A percentile compares a stretch with the other conserved stretches of the same genome.
Evolutionary conservation across 2,888 invertebrate species (phyloP).

Genomic region (Coremacera marginata): DNA sequence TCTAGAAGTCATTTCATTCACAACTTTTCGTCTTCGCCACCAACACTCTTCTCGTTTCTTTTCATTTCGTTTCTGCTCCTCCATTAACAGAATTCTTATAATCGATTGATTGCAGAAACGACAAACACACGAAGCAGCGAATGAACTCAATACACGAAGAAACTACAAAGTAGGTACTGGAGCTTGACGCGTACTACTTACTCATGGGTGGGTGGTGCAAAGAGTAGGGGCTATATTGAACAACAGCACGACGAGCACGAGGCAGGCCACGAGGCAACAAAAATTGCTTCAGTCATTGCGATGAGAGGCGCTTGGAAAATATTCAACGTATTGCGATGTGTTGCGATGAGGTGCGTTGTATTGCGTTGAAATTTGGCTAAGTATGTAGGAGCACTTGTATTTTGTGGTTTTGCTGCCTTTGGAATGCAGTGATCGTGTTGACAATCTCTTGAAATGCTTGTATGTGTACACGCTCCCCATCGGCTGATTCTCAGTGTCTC

Average conservation of each 20-base stretch:
- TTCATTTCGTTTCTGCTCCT: constrained; percentile 40
- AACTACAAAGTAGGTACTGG: background rate
- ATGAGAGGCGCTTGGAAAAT: constrained; percentile 30
- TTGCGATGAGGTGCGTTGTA: background rate
- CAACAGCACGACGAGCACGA: constrained; percentile 9
- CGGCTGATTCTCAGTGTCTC: background rate
- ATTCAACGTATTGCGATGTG: constrained; percentile 36
- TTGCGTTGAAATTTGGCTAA: constrained; percentile 14
- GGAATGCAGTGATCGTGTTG: constrained; percentile 20
- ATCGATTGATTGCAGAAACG: constrained; percentile 40
- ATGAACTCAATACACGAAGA: background rate
- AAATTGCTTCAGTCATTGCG: background rate
- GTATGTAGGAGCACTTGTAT: constrained; percentile 32
- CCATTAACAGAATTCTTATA: constrained; percentile 48
- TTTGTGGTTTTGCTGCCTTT: constrained; percentile 42
- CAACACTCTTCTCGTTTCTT: constrained; percentile 4
- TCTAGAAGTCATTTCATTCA: constrained; percentile 67
- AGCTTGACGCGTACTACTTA: background rate
- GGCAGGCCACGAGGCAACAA: background rate
- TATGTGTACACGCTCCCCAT: background rate
- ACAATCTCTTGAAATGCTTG: constrained; percentile 9
- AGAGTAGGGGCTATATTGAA: background rate
- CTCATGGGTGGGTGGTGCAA: background rate
- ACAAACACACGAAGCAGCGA: constrained; percentile 10
- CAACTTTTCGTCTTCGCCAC: constrained; percentile 55